Conservation (phyloP, 2,797 vertebrate species). For the Cyclura pinguis region DNA sequence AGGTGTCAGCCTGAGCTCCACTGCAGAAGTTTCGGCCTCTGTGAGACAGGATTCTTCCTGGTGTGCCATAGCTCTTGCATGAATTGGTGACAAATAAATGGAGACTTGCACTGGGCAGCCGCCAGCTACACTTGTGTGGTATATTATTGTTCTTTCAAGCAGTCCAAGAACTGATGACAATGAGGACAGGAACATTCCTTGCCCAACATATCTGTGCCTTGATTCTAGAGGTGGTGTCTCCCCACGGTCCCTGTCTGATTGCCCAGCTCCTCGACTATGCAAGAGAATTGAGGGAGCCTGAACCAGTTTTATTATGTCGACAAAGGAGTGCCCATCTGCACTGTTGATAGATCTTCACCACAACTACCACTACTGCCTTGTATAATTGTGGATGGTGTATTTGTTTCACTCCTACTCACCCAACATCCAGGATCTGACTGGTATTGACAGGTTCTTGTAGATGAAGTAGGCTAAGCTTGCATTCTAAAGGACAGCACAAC, state of each 20-base stretch:
- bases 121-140: background rate
- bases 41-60: slow-evolving; percentile 92
- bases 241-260: slow-evolving; percentile 63
- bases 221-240: slow-evolving; percentile 69
- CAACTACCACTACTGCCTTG: slow-evolving; percentile 55
- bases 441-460: background rate
- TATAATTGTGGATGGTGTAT: slow-evolving; percentile 61
- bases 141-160: slow-evolving; percentile 35
- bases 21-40: slow-evolving; percentile 88
- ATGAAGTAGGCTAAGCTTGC: slow-evolving; percentile 57
- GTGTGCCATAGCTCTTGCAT: slow-evolving; percentile 96
- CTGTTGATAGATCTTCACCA: slow-evolving; percentile 55
- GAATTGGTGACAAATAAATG: slow-evolving; percentile 70
- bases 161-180: slow-evolving; percentile 66
- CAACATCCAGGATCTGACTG: slow-evolving; percentile 39
- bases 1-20: slow-evolving; percentile 90
- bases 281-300: slow-evolving; percentile 70
- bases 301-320: slow-evolving; percentile 41
- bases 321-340: slow-evolving; percentile 26
- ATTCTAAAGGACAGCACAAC: slow-evolving; percentile 52
- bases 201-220: slow-evolving; percentile 74
- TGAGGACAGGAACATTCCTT: slow-evolving; percentile 73
- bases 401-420: slow-evolving; percentile 44
- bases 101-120: slow-evolving; percentile 57
- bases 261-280: slow-evolving; percentile 71